phyloP scores from a whole-genome alignment of 2,113 vertebrate species.

The Galemys pyrenaicus region DNA sequence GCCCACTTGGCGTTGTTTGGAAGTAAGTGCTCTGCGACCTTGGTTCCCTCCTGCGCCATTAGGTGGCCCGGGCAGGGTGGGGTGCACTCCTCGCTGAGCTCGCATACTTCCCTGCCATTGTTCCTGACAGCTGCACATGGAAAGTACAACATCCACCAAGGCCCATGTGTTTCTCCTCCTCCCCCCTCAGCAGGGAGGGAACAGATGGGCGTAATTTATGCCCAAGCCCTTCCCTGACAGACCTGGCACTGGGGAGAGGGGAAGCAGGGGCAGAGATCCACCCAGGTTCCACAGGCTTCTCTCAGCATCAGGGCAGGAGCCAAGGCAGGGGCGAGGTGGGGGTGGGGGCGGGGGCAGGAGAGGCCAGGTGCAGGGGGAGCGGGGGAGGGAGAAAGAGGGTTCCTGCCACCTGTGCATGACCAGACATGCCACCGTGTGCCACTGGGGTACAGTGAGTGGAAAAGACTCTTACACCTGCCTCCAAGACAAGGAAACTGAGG shows the following conservation, averaged over 20 bases:
- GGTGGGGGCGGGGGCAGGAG: not conserved
- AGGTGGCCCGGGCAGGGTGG: conserved; percentile 5
- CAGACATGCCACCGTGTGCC: not conserved
- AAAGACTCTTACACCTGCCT: not conserved
- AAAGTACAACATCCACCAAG: conserved; percentile 59
- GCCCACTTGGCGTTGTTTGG: not conserved
- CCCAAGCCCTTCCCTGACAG: conserved; percentile 68
- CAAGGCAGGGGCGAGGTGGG: not conserved
- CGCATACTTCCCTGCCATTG: conserved; percentile 66
- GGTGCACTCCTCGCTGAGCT: conserved; percentile 17
- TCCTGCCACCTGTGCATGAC: not conserved
- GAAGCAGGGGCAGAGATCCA: conserved; percentile 62
- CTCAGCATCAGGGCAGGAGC: conserved; percentile 16
- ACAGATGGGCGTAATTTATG: conserved; percentile 82
- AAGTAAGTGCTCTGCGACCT: not conserved
- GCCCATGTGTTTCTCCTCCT: conserved; percentile 57
- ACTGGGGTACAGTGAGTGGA: not conserved
- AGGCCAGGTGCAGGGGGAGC: not conserved
- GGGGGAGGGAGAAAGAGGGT: not conserved
- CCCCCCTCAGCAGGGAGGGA: conserved; percentile 68
- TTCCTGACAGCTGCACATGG: conserved; percentile 54
- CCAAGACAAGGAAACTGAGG: not conserved
- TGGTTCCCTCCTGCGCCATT: not conserved
- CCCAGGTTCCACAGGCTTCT: conserved; percentile 64
- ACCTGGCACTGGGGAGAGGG: conserved; percentile 61